Conservation (phyloP, 35 echinoderm and acorn worm species). For the Hemicentrotus pulcherrimus region DNA sequence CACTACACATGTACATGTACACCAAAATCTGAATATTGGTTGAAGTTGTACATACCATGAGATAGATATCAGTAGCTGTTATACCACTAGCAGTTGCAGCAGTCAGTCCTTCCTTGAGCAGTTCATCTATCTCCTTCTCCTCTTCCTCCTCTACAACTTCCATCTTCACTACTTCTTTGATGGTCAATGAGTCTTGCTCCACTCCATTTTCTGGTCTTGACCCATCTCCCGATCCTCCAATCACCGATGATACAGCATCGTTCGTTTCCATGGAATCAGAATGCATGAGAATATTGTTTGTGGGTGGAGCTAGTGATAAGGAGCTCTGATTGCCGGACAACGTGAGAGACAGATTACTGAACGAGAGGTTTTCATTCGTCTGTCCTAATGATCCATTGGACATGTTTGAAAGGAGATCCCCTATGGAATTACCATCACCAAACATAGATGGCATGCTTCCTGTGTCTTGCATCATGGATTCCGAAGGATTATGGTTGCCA, state of each 20-base stretch:
- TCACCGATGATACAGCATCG: not conserved
- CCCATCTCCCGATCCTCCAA: not conserved
- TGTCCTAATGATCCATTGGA: not conserved
- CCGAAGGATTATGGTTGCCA: not conserved
- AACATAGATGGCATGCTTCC: conserved; percentile 10
- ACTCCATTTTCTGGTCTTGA: not conserved
- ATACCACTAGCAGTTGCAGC: conserved; percentile 67
- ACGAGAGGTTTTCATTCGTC: not conserved
- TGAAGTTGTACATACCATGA: conserved; percentile 78
- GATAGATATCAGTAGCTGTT: conserved; percentile 79
- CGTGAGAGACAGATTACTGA: conserved; percentile 5
- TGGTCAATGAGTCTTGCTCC: not conserved
- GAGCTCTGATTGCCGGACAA: not conserved
- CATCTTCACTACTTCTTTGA: conserved; percentile 38
- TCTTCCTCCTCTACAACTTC: conserved; percentile 30
- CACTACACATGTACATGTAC: too few species aligned
- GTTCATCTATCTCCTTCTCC: conserved; percentile 65
- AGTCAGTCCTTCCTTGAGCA: conserved; percentile 65
- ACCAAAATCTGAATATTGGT: too few species aligned
- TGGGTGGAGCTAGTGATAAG: not conserved
- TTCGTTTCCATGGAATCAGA: not conserved
- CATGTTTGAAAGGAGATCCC: conserved; percentile 30
- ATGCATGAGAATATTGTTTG: not conserved
- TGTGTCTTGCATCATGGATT: not conserved
- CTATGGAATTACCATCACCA: not conserved